Percentiles rank a stretch among this genome's conserved stretches.
Evolutionary conservation across 2,113 vertebrate genomes (phyloP).

Genomic region (Gadus macrocephalus): DNA sequence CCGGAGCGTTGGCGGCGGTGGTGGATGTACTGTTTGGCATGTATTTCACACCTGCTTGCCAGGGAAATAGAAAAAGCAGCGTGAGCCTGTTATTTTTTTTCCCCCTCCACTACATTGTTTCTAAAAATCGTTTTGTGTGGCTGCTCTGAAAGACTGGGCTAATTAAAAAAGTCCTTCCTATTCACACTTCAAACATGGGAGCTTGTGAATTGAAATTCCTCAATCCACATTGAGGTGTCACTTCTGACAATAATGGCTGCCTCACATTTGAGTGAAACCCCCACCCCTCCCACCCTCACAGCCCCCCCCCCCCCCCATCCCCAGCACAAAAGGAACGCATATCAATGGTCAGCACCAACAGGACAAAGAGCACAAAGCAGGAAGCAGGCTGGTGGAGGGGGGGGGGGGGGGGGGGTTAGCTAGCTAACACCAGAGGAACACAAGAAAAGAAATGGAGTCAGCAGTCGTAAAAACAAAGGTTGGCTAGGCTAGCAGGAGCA

Average conservation of each 20-base stretch:
- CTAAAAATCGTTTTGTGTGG: constrained; percentile 33
- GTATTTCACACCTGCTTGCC: too few species aligned
- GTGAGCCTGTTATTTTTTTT: neutral
- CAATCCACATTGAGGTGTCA: constrained; percentile 55
- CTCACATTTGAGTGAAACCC: constrained; percentile 25
- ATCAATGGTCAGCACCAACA: constrained; percentile 39
- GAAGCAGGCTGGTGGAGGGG: constrained; percentile 9
- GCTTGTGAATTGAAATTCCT: constrained; percentile 56
- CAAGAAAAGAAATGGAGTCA: constrained; percentile 23
- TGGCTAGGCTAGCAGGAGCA: neutral
- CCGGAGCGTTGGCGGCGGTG: too few species aligned
- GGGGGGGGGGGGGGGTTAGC: constrained; percentile 7
- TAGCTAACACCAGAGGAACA: constrained; percentile 32
- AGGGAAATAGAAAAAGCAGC: constrained; percentile 9
- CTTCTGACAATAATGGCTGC: constrained; percentile 51
- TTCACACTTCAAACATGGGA: constrained; percentile 44
- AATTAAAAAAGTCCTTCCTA: constrained; percentile 45
- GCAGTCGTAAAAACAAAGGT: constrained; percentile 24
- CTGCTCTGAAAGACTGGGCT: constrained; percentile 18
- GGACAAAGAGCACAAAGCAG: constrained; percentile 52
- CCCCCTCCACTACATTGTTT: constrained; percentile 18
- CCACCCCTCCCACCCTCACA: constrained; percentile 24
- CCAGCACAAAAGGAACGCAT: constrained; percentile 58
- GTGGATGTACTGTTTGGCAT: too few species aligned
- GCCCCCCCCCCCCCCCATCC: constrained; percentile 25